Percentiles rank a stretch among this genome's conserved stretches.
These are phyloP conservation scores for Eilema depressum DNA, from an alignment of 2,888 invertebrate species.

Conservation along the genomic window DNA sequence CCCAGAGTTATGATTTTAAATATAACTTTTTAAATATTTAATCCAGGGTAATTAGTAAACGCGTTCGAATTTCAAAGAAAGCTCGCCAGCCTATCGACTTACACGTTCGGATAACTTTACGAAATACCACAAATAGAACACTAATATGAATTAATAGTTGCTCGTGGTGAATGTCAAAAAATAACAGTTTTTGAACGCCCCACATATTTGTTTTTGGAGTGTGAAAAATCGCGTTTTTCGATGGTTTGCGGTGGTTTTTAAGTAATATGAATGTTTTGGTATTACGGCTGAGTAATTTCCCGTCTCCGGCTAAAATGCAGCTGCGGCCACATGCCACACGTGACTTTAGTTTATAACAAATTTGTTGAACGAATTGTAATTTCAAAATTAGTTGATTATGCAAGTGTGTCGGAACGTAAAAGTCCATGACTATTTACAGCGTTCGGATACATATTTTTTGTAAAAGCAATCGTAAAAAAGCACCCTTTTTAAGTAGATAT, in stretches of 20 bases:
- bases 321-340: constrained; percentile 67
- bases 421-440: constrained; percentile 15
- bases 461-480: neutral
- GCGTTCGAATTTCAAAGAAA: constrained; percentile 75
- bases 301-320: constrained; percentile 67
- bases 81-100: constrained; percentile 47
- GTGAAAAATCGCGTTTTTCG: constrained; percentile 83
- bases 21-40: constrained; percentile 21
- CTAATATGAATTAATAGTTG: constrained; percentile 80
- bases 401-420: constrained; percentile 20
- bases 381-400: constrained; percentile 31
- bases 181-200: constrained; percentile 70
- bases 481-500: neutral
- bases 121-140: constrained; percentile 57
- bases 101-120: constrained; percentile 49
- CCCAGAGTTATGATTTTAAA: constrained; percentile 11
- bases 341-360: constrained; percentile 73
- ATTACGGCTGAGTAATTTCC: constrained; percentile 77
- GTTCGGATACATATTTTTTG: constrained; percentile 4
- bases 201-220: constrained; percentile 80
- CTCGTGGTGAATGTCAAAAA: constrained; percentile 59
- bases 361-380: constrained; percentile 65
- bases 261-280: constrained; percentile 82
- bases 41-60: constrained; percentile 52
- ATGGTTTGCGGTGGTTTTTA: constrained; percentile 80